These are phyloP conservation scores for Ceratosolen solmsi DNA, from an alignment of 1,140 invertebrate genomes.

Conservation along the genomic window DNA sequence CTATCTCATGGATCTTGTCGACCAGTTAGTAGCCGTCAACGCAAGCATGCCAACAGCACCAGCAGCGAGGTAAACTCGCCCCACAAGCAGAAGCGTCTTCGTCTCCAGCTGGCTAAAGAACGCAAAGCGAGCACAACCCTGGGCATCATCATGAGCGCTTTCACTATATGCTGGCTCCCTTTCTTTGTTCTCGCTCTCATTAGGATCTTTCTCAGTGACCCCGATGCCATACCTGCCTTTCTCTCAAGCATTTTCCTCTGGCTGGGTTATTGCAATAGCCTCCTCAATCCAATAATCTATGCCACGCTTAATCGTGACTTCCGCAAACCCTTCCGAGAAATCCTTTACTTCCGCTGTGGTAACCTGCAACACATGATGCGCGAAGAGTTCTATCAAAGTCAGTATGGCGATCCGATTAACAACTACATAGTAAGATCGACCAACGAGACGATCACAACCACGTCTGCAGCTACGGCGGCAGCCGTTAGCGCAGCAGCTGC, in stretches of 20 bases:
- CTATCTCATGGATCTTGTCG: not conserved
- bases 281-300: slow-evolving; percentile 95
- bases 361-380: slow-evolving; percentile 93
- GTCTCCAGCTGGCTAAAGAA: slow-evolving; percentile 89
- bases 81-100: slow-evolving; percentile 80
- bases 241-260: slow-evolving; percentile 82
- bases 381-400: slow-evolving; percentile 92
- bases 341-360: slow-evolving; percentile 89
- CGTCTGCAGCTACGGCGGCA: not conserved
- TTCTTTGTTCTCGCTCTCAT: slow-evolving; percentile 95
- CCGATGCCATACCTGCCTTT: slow-evolving; percentile 77
- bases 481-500: slow-evolving; percentile 34
- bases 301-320: slow-evolving; percentile 94
- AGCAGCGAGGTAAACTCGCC: slow-evolving; percentile 70
- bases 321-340: slow-evolving; percentile 92
- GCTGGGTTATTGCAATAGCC: slow-evolving; percentile 94
- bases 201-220: slow-evolving; percentile 83
- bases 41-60: slow-evolving; percentile 63
- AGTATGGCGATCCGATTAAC: slow-evolving; percentile 85
- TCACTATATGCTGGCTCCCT: slow-evolving; percentile 96
- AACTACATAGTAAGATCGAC: slow-evolving; percentile 65
- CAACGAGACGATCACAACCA: slow-evolving; percentile 29
- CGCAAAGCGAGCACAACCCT: slow-evolving; percentile 96
- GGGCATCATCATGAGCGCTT: slow-evolving; percentile 98
- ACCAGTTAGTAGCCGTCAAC: not conserved